phyloP scores from a whole-genome alignment of 2,113 vertebrate species.

The Acanthochromis polyacanthus region DNA sequence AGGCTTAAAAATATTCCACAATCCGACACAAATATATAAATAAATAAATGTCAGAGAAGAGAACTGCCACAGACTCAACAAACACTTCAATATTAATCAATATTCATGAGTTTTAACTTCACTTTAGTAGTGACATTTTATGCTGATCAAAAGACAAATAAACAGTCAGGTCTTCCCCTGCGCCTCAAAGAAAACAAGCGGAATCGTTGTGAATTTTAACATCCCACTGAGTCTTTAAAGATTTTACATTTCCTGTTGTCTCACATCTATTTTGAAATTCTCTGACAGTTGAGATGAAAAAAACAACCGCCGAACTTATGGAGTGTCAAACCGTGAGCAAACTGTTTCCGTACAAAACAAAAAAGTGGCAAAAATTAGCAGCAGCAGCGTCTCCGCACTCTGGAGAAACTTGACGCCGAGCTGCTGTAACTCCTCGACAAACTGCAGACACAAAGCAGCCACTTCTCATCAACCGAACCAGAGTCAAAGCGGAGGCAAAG shows the following conservation, averaged over 20 bases:
- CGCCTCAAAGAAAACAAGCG: background rate
- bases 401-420: background rate
- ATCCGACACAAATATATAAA: too few relatives aligned
- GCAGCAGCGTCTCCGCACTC: background rate
- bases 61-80: too few relatives aligned
- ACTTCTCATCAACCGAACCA: constrained; percentile 10
- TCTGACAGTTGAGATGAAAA: constrained; percentile 18
- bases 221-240: background rate
- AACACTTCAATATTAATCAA: too few relatives aligned
- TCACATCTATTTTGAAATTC: constrained; percentile 22
- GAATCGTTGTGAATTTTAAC: background rate
- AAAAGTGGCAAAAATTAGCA: constrained; percentile 17
- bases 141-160: too few relatives aligned
- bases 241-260: background rate
- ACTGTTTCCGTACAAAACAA: background rate
- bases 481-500: constrained; percentile 3
- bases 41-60: too few relatives aligned
- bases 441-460: constrained; percentile 27
- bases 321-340: constrained; percentile 1
- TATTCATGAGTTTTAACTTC: too few relatives aligned
- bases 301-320: background rate
- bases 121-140: too few relatives aligned
- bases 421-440: constrained; percentile 1
- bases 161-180: too few relatives aligned
- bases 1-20: too few relatives aligned